phyloP scores from a whole-genome alignment of 1,140 invertebrate species.

The Cepaea nemoralis region DNA sequence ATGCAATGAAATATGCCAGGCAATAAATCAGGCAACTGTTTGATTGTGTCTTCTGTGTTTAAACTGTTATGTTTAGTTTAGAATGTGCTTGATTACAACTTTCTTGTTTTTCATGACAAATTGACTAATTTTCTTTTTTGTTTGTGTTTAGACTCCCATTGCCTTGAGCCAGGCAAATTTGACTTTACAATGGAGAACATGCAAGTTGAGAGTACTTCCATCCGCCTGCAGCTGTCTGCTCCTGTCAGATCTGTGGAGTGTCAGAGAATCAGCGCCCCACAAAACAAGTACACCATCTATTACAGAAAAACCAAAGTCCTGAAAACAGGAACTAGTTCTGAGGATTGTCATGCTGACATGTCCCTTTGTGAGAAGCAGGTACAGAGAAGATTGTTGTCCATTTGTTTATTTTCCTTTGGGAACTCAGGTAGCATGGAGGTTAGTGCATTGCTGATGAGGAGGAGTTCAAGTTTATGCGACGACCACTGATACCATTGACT shows the following conservation, averaged over 20 bases:
- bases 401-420: too few relatives aligned
- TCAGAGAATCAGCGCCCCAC: slow-evolving; percentile 77
- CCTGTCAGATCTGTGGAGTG: slow-evolving; percentile 76
- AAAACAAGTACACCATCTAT: slow-evolving; percentile 79
- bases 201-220: slow-evolving; percentile 76
- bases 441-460: too few relatives aligned
- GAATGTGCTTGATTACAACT: too few relatives aligned
- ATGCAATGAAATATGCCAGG: too few relatives aligned
- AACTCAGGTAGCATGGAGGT: too few relatives aligned
- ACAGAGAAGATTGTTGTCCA: neutral
- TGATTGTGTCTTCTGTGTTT: too few relatives aligned
- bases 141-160: slow-evolving; percentile 73
- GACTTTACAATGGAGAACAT: slow-evolving; percentile 69
- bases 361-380: slow-evolving; percentile 52
- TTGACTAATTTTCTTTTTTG: too few relatives aligned
- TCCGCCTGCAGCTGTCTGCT: slow-evolving; percentile 78
- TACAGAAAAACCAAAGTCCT: slow-evolving; percentile 73
- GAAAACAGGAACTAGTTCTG: slow-evolving; percentile 20
- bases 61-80: too few relatives aligned
- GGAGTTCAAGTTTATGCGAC: too few relatives aligned
- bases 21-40: too few relatives aligned
- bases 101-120: too few relatives aligned
- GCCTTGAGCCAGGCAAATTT: slow-evolving; percentile 78
- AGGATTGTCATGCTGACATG: slow-evolving; percentile 47
- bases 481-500: too few relatives aligned